A percentile compares a stretch with the other conserved stretches of the same genome.
These are phyloP conservation scores for Eurystomus glaucurus DNA, from an alignment of 2,797 vertebrate species.

Conservation along the genomic window DNA sequence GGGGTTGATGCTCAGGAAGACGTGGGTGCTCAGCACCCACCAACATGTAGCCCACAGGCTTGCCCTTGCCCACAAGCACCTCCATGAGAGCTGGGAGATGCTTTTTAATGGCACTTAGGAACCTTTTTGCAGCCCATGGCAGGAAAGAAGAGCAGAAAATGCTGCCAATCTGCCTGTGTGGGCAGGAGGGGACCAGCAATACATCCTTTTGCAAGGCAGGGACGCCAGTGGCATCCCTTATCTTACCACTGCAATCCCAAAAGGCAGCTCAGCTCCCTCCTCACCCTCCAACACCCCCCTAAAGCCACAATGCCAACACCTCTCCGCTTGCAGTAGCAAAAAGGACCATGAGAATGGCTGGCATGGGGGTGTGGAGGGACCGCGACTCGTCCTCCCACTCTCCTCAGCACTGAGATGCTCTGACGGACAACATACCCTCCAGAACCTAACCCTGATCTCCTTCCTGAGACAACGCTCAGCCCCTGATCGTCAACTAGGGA, in stretches of 20 bases:
- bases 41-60: background rate
- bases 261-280: background rate
- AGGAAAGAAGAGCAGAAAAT: background rate
- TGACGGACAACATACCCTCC: background rate
- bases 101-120: background rate
- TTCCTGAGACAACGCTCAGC: background rate
- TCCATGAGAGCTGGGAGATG: background rate
- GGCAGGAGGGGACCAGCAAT: background rate
- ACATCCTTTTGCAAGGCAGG: background rate
- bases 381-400: accelerated
- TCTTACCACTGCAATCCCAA: background rate
- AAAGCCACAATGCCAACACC: accelerated
- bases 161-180: accelerated
- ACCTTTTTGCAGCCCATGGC: background rate
- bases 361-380: background rate
- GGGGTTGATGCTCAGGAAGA: background rate
- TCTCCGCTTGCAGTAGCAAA: background rate
- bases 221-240: background rate
- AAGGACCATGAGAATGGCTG: accelerated
- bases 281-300: accelerated
- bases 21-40: background rate
- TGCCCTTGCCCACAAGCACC: background rate
- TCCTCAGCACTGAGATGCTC: background rate
- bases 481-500: accelerated
- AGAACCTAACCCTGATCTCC: background rate